phyloP scores from a whole-genome alignment of 2,797 vertebrate genomes.

The Chloroceryle inda region DNA sequence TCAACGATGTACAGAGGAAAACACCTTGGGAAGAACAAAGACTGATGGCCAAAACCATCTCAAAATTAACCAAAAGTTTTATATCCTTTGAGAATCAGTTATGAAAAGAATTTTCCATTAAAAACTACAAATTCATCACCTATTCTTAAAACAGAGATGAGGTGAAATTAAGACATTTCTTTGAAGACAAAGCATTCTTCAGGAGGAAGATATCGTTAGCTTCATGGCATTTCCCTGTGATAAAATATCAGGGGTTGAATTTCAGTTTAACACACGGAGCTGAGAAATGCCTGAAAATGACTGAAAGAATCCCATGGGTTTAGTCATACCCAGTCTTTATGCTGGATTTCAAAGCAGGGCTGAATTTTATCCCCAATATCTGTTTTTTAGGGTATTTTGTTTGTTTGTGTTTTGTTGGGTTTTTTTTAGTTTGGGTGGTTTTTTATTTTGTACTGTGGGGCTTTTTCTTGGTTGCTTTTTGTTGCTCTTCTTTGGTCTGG shows the following conservation, averaged over 20 bases:
- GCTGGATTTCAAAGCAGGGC: not conserved
- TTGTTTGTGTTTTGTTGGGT: not conserved
- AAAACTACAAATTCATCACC: not conserved
- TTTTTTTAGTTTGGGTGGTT: not conserved
- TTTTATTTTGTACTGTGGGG: not conserved
- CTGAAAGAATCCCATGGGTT: not conserved
- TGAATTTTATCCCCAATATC: not conserved
- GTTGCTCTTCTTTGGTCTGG: no score
- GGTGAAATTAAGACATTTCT: not conserved
- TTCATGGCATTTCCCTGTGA: not conserved
- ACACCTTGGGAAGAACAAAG: not conserved
- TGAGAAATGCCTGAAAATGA: not conserved
- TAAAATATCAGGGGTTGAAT: not conserved
- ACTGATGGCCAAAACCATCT: not conserved
- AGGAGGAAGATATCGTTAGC: not conserved
- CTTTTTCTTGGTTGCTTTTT: not conserved
- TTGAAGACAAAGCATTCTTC: not conserved
- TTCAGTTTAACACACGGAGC: not conserved
- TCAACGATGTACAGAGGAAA: not conserved
- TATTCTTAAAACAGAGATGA: not conserved
- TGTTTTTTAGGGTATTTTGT: not conserved
- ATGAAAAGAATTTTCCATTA: not conserved
- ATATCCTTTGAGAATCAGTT: not conserved
- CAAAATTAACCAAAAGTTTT: not conserved
- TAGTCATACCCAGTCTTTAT: not conserved